Evolutionary conservation across 2,888 invertebrate genomes (phyloP).

Genomic region (Andrena bucephala): DNA sequence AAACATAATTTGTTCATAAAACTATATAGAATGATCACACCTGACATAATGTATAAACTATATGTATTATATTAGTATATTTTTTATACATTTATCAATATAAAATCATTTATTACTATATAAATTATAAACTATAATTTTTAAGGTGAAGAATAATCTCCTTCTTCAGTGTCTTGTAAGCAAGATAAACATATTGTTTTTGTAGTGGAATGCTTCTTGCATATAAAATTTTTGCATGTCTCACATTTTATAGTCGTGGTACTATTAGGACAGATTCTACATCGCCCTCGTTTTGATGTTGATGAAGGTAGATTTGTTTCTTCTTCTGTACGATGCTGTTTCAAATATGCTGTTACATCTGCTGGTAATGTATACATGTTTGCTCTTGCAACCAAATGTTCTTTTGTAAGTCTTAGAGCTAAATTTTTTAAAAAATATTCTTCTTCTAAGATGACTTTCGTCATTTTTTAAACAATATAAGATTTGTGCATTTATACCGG

Average conservation of each 20-base stretch:
- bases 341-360: neutral
- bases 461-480: neutral
- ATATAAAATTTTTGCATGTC: neutral
- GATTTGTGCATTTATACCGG: neutral
- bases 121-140: constrained; percentile 1
- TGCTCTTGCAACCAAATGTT: neutral
- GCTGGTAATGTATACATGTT: neutral
- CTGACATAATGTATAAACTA: no score
- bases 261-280: neutral
- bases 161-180: neutral
- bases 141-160: neutral
- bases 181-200: neutral
- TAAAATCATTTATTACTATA: neutral
- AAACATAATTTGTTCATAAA: neutral
- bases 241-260: constrained; percentile 2
- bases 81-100: no score
- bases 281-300: neutral
- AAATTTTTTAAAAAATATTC: constrained; percentile 1
- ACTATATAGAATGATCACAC: no score
- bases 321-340: neutral
- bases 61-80: no score
- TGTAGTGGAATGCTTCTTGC: neutral
- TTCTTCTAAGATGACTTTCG: neutral
- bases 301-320: neutral
- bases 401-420: neutral